Evolutionary conservation across 2,113 vertebrate species (phyloP).

Genomic region (Sceloporus tristichus): DNA sequence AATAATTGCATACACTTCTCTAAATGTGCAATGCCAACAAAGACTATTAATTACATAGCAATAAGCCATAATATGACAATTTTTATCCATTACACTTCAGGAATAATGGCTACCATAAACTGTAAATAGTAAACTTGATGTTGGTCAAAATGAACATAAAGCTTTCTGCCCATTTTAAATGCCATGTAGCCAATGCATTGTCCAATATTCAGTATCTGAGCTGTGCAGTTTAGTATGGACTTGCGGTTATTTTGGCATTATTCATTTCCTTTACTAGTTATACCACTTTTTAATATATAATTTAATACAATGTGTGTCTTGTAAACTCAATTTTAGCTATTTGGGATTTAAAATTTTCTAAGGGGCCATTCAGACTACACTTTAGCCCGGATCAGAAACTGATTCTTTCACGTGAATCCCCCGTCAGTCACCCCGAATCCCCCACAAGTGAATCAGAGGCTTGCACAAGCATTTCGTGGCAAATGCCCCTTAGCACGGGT

Average conservation of each 20-base stretch:
- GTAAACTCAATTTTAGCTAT: background rate
- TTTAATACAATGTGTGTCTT: background rate
- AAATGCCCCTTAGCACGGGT: too few relatives aligned
- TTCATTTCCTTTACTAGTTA: background rate
- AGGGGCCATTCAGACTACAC: background rate
- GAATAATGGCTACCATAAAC: constrained; percentile 11
- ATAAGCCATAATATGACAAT: constrained; percentile 19
- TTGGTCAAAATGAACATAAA: constrained; percentile 8
- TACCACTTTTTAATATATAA: background rate
- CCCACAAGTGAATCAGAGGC: too few relatives aligned
- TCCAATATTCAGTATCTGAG: background rate
- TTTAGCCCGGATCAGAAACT: too few relatives aligned
- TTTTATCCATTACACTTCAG: constrained; percentile 12
- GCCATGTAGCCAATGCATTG: background rate
- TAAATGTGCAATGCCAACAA: constrained; percentile 24
- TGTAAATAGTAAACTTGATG: constrained; percentile 19
- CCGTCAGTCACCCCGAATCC: too few relatives aligned
- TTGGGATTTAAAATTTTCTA: background rate
- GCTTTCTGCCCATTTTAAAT: background rate
- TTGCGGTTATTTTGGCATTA: background rate
- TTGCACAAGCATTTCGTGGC: too few relatives aligned
- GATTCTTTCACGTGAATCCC: too few relatives aligned
- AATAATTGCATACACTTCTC: constrained; percentile 22
- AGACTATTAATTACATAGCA: constrained; percentile 18
- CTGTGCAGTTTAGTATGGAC: background rate